Evolutionary conservation across 2,888 invertebrate genomes (phyloP).

Genomic region (Himalopsyche japonica): DNA sequence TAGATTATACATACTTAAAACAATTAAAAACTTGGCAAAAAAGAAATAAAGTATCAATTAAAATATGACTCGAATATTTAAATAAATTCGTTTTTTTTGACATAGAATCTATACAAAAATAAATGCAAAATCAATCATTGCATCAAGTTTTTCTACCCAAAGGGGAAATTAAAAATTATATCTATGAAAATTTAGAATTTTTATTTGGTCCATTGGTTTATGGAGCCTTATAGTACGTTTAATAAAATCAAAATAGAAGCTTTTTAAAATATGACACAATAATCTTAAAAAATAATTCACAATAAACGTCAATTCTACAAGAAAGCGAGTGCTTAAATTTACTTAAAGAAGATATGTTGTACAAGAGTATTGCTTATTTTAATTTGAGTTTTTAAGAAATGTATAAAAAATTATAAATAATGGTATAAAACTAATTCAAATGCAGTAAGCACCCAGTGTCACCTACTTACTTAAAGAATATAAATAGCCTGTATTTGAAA

Average conservation of each 20-base stretch:
- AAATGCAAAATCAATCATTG: neutral
- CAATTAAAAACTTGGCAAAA: neutral
- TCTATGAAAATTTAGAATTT: neutral
- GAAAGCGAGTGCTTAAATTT: neutral
- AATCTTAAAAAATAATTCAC: neutral
- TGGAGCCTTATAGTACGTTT: neutral
- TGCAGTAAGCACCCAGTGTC: neutral
- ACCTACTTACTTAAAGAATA: neutral
- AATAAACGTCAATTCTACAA: neutral
- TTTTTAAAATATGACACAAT: neutral
- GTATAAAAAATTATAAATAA: neutral
- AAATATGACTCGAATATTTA: neutral
- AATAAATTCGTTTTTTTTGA: neutral
- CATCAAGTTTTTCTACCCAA: neutral
- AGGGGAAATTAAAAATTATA: neutral
- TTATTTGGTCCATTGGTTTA: neutral
- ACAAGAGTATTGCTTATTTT: neutral
- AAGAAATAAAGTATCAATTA: neutral
- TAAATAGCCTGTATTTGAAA: neutral
- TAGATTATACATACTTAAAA: neutral
- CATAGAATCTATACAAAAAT: neutral
- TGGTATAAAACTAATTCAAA: neutral
- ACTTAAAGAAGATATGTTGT: neutral
- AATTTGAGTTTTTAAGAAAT: neutral
- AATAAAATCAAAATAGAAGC: neutral